A percentile compares a stretch with the other conserved stretches of the same genome.
Evolutionary conservation across 2,113 vertebrate species (phyloP).

Genomic region (Passerina amoena): DNA sequence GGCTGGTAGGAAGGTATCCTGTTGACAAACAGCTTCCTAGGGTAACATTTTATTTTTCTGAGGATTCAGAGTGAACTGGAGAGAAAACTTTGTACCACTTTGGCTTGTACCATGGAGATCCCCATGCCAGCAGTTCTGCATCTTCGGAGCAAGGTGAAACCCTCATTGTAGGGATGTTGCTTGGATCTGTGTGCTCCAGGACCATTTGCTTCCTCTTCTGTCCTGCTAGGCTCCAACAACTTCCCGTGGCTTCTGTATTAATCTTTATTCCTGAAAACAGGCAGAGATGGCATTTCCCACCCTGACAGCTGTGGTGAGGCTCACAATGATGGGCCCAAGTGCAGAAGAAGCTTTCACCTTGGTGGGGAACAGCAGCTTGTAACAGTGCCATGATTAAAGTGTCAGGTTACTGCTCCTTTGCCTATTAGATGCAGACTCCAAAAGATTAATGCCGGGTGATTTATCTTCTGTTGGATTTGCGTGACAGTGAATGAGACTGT

Average conservation of each 20-base stretch:
- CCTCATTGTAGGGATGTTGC: rapidly evolving
- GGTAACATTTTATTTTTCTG: neutral
- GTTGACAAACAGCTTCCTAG: neutral
- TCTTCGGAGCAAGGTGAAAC: neutral
- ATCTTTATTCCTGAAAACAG: slow-evolving; percentile 3
- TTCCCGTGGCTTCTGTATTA: neutral
- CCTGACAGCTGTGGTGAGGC: neutral
- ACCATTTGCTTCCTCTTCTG: neutral
- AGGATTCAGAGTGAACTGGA: neutral
- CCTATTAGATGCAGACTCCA: neutral
- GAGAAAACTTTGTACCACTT: neutral
- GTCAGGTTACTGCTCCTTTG: slow-evolving; percentile 26
- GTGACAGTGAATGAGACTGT: slow-evolving; percentile 2
- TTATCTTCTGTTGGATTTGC: slow-evolving; percentile 5
- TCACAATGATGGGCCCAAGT: neutral
- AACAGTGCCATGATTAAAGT: slow-evolving; percentile 22
- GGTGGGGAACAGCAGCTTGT: slow-evolving; percentile 9
- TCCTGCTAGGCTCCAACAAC: neutral
- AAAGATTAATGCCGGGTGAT: slow-evolving; percentile 24
- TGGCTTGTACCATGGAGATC: neutral
- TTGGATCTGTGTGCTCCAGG: neutral
- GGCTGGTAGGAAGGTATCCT: neutral
- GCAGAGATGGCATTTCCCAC: slow-evolving; percentile 16
- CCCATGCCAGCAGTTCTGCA: neutral
- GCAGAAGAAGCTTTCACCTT: neutral